Evolutionary conservation across 2,888 invertebrate species (phyloP).

Genomic region (Polylopha cassiicola): DNA sequence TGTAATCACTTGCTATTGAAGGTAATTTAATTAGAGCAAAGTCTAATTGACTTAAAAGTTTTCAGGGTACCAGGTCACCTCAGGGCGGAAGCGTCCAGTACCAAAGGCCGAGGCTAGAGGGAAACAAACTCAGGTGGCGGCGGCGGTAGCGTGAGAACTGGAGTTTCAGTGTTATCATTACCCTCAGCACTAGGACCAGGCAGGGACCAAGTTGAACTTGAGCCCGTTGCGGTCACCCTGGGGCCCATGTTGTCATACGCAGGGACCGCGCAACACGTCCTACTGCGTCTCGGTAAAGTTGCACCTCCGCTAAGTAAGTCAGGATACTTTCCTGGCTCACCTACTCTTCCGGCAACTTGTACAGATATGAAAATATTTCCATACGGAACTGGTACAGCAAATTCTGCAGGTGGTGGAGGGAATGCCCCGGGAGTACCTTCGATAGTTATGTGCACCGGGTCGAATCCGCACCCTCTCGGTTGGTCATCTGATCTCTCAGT

Average conservation of each 20-base stretch:
- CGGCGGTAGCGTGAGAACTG: constrained; percentile 71
- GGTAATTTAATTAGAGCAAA: constrained; percentile 63
- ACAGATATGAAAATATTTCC: constrained; percentile 93
- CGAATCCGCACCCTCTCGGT: constrained; percentile 68
- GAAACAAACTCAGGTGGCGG: constrained; percentile 76
- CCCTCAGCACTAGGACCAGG: constrained; percentile 76
- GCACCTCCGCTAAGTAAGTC: constrained; percentile 80
- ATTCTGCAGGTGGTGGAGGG: constrained; percentile 73
- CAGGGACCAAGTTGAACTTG: constrained; percentile 88
- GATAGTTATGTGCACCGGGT: constrained; percentile 80
- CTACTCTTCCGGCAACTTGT: constrained; percentile 79
- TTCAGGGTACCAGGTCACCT: constrained; percentile 70
- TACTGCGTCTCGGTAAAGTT: constrained; percentile 69
- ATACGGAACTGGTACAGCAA: constrained; percentile 73
- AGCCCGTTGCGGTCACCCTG: constrained; percentile 91
- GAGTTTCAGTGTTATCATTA: constrained; percentile 57
- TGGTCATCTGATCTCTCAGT: constrained; percentile 64
- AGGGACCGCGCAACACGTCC: constrained; percentile 74
- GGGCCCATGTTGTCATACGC: constrained; percentile 95
- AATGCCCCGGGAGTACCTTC: constrained; percentile 73
- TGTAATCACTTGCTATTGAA: constrained; percentile 55
- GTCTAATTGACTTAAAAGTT: constrained; percentile 67
- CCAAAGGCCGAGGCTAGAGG: constrained; percentile 71
- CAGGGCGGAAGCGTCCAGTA: constrained; percentile 64
- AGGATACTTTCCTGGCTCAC: constrained; percentile 79